A percentile compares a stretch with the other conserved stretches of the same genome.
Evolutionary conservation across 2,113 vertebrate species (phyloP).

Genomic region (Ameiurus melas): DNA sequence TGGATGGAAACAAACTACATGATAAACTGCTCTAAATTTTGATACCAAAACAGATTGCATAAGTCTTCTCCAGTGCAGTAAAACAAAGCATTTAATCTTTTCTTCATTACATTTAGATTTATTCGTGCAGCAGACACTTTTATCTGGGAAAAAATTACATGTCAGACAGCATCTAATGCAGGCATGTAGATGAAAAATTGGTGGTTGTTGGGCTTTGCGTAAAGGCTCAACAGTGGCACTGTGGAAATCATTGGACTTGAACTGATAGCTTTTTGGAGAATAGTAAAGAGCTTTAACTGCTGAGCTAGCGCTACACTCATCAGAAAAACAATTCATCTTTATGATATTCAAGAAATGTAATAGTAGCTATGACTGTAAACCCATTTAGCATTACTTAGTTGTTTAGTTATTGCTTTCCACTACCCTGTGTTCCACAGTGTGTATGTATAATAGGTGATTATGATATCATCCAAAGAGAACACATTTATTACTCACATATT

Average conservation of each 20-base stretch:
- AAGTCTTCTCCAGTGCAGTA: neutral
- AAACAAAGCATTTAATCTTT: constrained; percentile 10
- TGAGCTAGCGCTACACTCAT: neutral
- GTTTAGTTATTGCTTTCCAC: neutral
- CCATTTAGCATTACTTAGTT: neutral
- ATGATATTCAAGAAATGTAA: neutral
- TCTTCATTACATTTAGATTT: neutral
- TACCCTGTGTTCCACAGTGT: neutral
- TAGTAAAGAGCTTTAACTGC: neutral
- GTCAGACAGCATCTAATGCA: neutral
- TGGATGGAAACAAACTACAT: neutral
- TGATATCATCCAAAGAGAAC: constrained; percentile 7
- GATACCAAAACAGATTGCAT: neutral
- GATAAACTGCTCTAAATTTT: neutral
- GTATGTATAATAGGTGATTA: neutral
- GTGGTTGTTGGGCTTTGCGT: neutral
- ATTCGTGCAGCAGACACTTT: neutral
- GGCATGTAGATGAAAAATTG: neutral
- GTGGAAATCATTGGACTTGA: neutral
- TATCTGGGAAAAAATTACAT: neutral
- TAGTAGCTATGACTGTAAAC: neutral
- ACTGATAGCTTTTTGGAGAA: neutral
- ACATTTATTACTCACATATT: constrained; percentile 26
- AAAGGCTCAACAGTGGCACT: neutral
- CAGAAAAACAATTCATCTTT: constrained; percentile 5